phyloP scores from a whole-genome alignment of 2,888 invertebrate genomes.

The Rutpela maculata region DNA sequence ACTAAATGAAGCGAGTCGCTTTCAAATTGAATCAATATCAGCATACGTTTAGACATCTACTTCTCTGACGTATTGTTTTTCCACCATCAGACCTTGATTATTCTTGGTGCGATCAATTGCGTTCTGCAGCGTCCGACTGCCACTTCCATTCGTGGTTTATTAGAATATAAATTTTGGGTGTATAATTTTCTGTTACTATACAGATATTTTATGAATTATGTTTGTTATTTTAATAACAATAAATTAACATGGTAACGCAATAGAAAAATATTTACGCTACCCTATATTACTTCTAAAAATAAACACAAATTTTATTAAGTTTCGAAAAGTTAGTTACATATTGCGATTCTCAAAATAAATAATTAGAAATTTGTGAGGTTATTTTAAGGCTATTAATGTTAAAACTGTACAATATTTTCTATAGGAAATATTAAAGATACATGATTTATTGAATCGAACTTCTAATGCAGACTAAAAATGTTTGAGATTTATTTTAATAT shows the following conservation, averaged over 20 bases:
- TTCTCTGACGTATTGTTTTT: too few relatives aligned
- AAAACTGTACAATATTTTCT: neutral
- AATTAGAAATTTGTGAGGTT: conserved; percentile 8
- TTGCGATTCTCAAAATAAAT: conserved; percentile 30
- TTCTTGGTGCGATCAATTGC: too few relatives aligned
- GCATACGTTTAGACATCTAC: too few relatives aligned
- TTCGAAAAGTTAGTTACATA: conserved; percentile 22
- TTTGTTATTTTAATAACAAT: conserved; percentile 3
- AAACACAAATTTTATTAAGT: conserved; percentile 25
- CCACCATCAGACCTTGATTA: too few relatives aligned
- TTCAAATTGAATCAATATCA: too few relatives aligned
- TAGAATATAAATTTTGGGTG: neutral
- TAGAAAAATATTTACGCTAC: conserved; percentile 38
- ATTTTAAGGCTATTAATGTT: conserved; percentile 16
- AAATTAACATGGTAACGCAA: conserved; percentile 5
- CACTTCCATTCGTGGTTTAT: neutral
- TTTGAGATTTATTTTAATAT: too few relatives aligned
- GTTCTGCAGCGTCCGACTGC: too few relatives aligned
- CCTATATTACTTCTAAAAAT: conserved; percentile 44
- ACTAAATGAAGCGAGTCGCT: too few relatives aligned
- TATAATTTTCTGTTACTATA: neutral
- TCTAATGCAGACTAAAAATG: too few relatives aligned
- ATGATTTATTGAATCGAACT: too few relatives aligned
- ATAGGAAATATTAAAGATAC: neutral
- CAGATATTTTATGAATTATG: conserved; percentile 17